Base-by-base conservation (phyloP, 2,888 invertebrate genomes). In the Lasiommata megera region DNA sequence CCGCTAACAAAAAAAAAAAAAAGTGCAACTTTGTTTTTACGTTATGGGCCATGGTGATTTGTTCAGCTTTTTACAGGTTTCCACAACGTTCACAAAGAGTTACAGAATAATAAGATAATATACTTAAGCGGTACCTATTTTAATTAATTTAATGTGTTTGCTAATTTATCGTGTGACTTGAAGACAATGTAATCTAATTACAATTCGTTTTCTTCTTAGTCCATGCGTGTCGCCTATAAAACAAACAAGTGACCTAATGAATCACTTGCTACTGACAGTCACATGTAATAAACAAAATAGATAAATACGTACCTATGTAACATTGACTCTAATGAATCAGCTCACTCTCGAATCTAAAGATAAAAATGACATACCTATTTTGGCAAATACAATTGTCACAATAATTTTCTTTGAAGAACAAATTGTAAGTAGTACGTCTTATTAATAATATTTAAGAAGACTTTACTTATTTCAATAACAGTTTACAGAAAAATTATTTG, bases 211-310 rank as follows among this genome's bases (percentile, higher is more conserved):
- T 34, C 34, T 11, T 7, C 12, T 14, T 36, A 41, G 12, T 12
- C 23, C 9, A 5, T 31, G 14, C 44, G 29, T 9, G 44, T 44
- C 12, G 9, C 16, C 14, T 31, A 11, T 46, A 46, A 29, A 46
- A 8, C 9, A 31, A 29, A 16, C 44, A 46, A 46, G 14, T 31
- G 44, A 29, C 29, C 29, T 29, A 31, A 46, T 46, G 29, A 46
- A 46, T 46, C 44, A 46, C 44, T 46, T 29, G 44, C 29, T 29
- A 16, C 44, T 46, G 44, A 16, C 44, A 46, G 14, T 29, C 29
- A 46, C 29, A 11, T 11, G 14, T 11, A 46, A 29, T 29, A 29
- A 29, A 46, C 16, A 31, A 16, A 46, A 14, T 6, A 9, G 5
- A 46, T 46, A 29, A 29, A 14, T 16, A 16, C n/a, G 3, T 6